Evolutionary conservation across 2,888 invertebrate species (phyloP), one percentile per base, ranked within the genome.

Genomic region (Lamproptera curius): DNA sequence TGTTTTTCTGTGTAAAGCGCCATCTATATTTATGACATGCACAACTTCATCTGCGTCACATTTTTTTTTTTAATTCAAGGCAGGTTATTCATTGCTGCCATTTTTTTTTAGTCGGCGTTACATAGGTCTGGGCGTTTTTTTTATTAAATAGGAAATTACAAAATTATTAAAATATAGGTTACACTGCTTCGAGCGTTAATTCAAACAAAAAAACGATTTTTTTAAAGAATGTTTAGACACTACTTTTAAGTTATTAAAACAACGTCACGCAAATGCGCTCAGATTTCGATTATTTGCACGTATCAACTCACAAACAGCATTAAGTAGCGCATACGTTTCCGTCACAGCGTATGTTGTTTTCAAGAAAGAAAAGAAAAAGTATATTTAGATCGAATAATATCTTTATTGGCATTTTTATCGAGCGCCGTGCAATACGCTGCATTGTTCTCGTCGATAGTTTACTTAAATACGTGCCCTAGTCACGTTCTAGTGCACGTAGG

Each of bases 381-480:
- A 13, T 20, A 38, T 41, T 41, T 31, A 28, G 16, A 39, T 23
- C n/a, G 34, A 40, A 38, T 38, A 33, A 33, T 28, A 20, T 39
- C 8, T 43, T 35, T 43, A 39, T 43, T 39, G 26, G 38, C 17
- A 16, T 38, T 43, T 49, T 40, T 20, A 49, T 49, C 28, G 39
- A 28, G 23, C 20, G 38, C 10, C 28, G 31, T 40, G 35, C 35
- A 20, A 35, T 35, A 31, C 11, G 51, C 51, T 46, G 53, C 54
- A 63, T 66, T 67, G 67, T 69, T 62, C 59, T 59, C 62, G 56
- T 59, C 61, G 67, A 72, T 73, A 73, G 68, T 65, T 71, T 58
- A 55, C 52, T 54, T 55, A 55, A 59, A 61, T 76, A 83, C 83
- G 85, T 84, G 84, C 71, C 65, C 70, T 76, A 69, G 76, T 78